Evolutionary conservation across 1,140 invertebrate genomes (phyloP).

Genomic region (Megathymus violae): DNA sequence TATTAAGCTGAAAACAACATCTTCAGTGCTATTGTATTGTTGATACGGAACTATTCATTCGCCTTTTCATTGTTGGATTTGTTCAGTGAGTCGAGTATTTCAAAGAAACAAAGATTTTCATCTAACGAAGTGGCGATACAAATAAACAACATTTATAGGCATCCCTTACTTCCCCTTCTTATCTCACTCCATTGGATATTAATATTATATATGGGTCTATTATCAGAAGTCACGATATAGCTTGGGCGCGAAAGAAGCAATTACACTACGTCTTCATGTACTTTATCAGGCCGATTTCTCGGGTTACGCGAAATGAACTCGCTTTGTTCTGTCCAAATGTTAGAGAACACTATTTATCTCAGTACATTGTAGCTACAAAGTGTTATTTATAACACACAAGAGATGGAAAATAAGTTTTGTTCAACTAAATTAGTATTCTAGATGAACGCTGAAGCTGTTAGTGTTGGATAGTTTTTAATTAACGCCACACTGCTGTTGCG

Average conservation of each 20-base stretch:
- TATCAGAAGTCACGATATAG: conserved; percentile 44
- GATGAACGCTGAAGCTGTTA: not conserved
- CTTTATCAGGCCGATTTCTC: conserved; percentile 28
- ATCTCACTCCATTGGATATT: conserved; percentile 42
- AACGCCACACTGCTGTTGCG: not conserved
- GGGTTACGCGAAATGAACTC: conserved; percentile 29
- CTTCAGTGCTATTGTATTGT: conserved; percentile 41
- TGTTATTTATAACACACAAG: conserved; percentile 3
- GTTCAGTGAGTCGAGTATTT: conserved; percentile 39
- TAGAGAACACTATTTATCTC: conserved; percentile 6
- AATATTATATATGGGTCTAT: conserved; percentile 47
- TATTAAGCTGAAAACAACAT: conserved; percentile 32
- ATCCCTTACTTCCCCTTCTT: conserved; percentile 35
- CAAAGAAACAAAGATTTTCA: conserved; percentile 46
- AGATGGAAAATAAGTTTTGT: not conserved
- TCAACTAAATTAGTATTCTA: not conserved
- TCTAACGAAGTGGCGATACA: conserved; percentile 41
- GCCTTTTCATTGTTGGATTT: conserved; percentile 45
- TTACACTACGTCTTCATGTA: conserved; percentile 42
- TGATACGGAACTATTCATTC: conserved; percentile 43
- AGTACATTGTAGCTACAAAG: conserved; percentile 15
- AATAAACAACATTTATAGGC: conserved; percentile 43
- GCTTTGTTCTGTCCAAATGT: conserved; percentile 22
- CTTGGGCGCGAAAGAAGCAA: conserved; percentile 42
- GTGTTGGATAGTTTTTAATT: not conserved